Base-by-base conservation (phyloP, 2,888 invertebrate genomes). In the Cotesia congregata region DNA sequence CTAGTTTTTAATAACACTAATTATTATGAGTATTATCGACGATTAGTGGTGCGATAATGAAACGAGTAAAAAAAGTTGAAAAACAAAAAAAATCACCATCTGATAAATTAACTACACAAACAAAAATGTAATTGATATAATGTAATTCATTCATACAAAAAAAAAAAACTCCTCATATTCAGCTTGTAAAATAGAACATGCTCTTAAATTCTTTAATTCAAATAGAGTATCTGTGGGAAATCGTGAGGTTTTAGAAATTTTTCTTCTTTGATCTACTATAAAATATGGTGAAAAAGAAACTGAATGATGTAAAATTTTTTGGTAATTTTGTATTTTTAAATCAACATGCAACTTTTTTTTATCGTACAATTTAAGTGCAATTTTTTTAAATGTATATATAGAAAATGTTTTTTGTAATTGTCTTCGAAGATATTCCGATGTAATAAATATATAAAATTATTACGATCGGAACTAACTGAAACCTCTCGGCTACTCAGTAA, bases 121-220 rank as follows among this genome's bases (percentile, higher is more conserved):
- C 30, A 30, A 30, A 30, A 30, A 30, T 30, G 30, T 30, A 30
- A 30, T 30, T 30, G 30, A 30, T 30, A 30, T 30, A 30, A 30
- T 62, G 12, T 30, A 72, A 15, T 77, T 75, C 62, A 72, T 67
- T 75, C 39, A 76, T 76, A 59, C 30, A 61, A 12, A 61, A 72
- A 61, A 67, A 74, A 64, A 80, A 76, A 76, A 85, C 83, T 83
- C 81, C 77, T 81, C 77, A 83, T 81, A 83, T 78, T 83, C 82
- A 86, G 83, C 84, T 85, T 85, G 86, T 87, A 87, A 84, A 81
- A 85, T 86, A 87, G 86, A 84, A 82, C 83, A 82, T 85, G 86
- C 85, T 85, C 86, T 87, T 87, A 87, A 83, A 87, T 82, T 78
- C 78, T 78, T 78, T 68, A 79, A 50, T 12, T 50, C 50, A 78